These are phyloP conservation scores for Siderastrea siderea DNA, from an alignment of 92 coral and sea anemone genomes.

Conservation along the genomic window DNA sequence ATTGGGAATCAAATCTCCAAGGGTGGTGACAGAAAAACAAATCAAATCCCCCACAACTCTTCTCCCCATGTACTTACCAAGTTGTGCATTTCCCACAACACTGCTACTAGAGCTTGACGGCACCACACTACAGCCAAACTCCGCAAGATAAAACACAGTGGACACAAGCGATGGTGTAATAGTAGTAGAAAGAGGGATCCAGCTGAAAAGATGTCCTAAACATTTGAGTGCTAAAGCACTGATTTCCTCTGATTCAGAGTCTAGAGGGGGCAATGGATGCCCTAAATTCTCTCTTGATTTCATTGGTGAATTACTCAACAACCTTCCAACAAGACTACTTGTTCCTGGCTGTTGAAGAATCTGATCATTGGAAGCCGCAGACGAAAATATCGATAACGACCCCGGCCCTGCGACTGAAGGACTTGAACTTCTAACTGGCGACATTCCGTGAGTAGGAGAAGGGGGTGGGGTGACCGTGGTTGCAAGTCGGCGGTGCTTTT, in stretches of 20 bases:
- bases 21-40: no score
- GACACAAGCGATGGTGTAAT: conserved; percentile 92
- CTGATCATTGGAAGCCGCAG: conserved; percentile 72
- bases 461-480: conserved; percentile 99
- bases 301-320: conserved; percentile 80
- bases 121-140: conserved; percentile 96
- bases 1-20: no score
- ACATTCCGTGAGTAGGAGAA: conserved; percentile 96
- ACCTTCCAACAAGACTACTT: conserved; percentile 81
- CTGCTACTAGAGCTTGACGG: conserved; percentile 74
- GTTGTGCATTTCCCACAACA: conserved; percentile 83
- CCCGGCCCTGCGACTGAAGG: conserved; percentile 80
- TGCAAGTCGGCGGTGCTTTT: conserved; percentile 91
- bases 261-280: conserved; percentile 94
- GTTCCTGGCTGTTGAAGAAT: conserved; percentile 71
- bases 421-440: conserved; percentile 84
- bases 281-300: conserved; percentile 86
- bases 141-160: conserved; percentile 97
- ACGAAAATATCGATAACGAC: conserved; percentile 74
- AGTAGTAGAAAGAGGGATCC: conserved; percentile 96
- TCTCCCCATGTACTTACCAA: conserved; percentile 69
- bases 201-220: conserved; percentile 92
- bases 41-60: no score
- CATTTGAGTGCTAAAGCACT: conserved; percentile 89
- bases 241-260: conserved; percentile 95